phyloP scores from a whole-genome alignment of 1,140 invertebrate species.

The Dendrolimus punctatus region DNA sequence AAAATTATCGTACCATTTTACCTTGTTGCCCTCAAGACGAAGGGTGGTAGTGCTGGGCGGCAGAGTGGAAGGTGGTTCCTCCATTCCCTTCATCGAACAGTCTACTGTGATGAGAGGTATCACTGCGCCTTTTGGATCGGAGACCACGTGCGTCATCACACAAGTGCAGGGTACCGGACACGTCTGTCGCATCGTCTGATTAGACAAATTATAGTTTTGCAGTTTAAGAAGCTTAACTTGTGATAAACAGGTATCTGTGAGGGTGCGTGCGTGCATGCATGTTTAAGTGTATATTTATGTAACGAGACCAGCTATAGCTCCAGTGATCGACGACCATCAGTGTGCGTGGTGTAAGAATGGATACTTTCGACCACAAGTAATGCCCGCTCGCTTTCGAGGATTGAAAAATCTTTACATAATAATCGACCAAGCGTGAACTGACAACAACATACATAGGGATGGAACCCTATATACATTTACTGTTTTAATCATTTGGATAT shows the following conservation, averaged over 20 bases:
- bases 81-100: constrained; percentile 56
- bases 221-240: not conserved
- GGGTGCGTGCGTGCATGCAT: not conserved
- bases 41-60: constrained; percentile 71
- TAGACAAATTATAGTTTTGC: constrained; percentile 4
- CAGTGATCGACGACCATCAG: too few relatives aligned
- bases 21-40: constrained; percentile 71
- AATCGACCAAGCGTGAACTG: too few relatives aligned
- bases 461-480: too few relatives aligned
- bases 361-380: too few relatives aligned
- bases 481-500: too few relatives aligned
- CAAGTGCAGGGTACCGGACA: constrained; percentile 56
- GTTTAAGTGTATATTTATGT: too few relatives aligned
- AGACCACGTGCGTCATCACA: constrained; percentile 59
- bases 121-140: constrained; percentile 38
- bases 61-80: constrained; percentile 52
- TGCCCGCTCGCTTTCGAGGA: too few relatives aligned
- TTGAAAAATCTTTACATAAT: too few relatives aligned
- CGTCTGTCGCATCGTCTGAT: constrained; percentile 48
- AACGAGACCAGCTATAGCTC: too few relatives aligned
- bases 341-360: too few relatives aligned
- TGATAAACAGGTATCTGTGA: not conserved
- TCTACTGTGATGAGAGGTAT: constrained; percentile 70
- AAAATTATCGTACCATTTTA: constrained; percentile 41
- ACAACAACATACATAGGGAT: too few relatives aligned